Conservation (phyloP, 2,797 vertebrate species). For the Chlorospingus semifuscus region DNA sequence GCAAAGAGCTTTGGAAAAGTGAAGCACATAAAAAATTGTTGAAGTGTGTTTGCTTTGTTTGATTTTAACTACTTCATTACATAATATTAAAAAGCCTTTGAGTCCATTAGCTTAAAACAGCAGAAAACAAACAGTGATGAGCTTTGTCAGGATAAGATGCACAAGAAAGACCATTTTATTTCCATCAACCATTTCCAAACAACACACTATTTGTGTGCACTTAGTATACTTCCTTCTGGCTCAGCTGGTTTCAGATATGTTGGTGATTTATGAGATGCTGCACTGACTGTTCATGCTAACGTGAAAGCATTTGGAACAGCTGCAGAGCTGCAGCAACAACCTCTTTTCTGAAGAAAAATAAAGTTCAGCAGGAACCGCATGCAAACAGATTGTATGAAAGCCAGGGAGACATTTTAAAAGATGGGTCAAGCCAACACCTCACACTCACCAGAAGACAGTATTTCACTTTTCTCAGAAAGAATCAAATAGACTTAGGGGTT, state of each 20-base stretch:
- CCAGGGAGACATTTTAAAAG: neutral
- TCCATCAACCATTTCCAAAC: neutral
- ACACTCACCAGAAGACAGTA: neutral
- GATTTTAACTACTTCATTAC: neutral
- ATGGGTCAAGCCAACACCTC: neutral
- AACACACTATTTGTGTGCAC: neutral
- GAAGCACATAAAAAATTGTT: neutral
- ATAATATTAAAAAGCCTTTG: neutral
- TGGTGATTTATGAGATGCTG: neutral
- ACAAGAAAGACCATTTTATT: neutral
- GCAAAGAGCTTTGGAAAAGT: neutral
- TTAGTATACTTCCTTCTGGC: neutral
- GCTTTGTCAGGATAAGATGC: neutral
- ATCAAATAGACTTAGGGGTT: accelerated
- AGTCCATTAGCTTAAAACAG: neutral
- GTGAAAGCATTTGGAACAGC: neutral
- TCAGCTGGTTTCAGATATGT: neutral
- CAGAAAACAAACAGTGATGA: neutral
- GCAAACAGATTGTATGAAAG: neutral
- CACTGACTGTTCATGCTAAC: neutral
- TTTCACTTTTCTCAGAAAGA: neutral
- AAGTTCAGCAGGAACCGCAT: accelerated
- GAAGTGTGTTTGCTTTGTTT: neutral
- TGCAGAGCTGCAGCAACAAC: neutral
- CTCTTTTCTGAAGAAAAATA: neutral